Conservation (phyloP, 2,113 vertebrate species). For the Leiothrix lutea region DNA sequence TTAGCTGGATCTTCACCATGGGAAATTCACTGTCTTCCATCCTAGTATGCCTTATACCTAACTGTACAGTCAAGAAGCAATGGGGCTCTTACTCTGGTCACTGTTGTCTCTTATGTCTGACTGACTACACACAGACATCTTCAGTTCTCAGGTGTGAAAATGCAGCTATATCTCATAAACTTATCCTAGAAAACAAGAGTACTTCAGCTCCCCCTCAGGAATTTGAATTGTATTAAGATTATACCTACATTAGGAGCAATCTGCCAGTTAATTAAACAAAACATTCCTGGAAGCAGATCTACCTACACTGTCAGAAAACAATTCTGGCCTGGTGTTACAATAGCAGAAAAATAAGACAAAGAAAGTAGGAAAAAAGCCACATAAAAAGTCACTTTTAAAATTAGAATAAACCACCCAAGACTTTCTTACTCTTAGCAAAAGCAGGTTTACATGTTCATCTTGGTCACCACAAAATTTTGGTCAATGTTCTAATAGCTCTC, state of each 20-base stretch:
- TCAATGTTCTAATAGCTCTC: background rate
- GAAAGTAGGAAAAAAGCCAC: background rate
- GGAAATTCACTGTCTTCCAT: background rate
- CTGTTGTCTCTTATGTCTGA: background rate
- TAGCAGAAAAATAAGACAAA: background rate
- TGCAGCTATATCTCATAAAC: background rate
- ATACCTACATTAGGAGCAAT: background rate
- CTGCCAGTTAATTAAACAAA: background rate
- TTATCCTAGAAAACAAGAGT: background rate
- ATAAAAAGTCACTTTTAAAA: background rate
- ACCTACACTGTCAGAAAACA: background rate
- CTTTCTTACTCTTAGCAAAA: background rate
- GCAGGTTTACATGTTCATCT: background rate
- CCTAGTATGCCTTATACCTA: background rate
- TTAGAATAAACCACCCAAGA: background rate
- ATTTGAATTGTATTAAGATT: background rate
- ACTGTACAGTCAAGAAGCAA: background rate
- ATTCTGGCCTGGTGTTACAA: background rate
- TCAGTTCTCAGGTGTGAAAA: background rate
- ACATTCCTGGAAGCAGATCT: background rate
- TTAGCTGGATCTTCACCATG: background rate
- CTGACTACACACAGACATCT: background rate
- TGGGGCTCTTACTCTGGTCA: background rate
- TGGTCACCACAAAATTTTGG: background rate
- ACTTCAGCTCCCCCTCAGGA: background rate